Evolutionary conservation across 2,888 invertebrate genomes (phyloP).

Genomic region (Papilio demoleus): DNA sequence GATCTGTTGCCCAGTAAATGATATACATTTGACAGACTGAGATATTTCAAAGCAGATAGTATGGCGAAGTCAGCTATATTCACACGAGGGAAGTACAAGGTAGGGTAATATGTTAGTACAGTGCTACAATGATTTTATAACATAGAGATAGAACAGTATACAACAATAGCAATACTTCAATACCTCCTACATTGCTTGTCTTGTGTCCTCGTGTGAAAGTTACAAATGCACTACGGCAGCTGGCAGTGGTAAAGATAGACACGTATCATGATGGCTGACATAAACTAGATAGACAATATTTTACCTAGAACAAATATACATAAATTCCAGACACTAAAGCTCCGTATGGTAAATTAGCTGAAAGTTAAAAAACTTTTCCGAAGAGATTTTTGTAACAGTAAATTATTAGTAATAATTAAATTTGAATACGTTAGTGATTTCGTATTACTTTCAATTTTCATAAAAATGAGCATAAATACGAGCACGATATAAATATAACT

Average conservation of each 20-base stretch:
- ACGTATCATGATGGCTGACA: background rate
- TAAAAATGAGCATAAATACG: background rate
- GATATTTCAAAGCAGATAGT: slow-evolving; percentile 63
- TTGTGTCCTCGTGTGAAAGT: background rate
- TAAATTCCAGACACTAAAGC: background rate
- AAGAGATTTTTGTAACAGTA: no score
- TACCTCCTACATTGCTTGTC: background rate
- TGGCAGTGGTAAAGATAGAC: background rate
- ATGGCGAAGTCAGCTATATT: slow-evolving; percentile 55
- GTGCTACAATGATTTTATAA: background rate
- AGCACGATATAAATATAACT: background rate
- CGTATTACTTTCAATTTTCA: background rate
- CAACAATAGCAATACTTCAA: background rate
- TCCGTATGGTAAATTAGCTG: no score
- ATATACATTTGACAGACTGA: slow-evolving; percentile 72
- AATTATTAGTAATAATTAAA: no score
- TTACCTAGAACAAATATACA: background rate
- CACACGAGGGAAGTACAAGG: background rate
- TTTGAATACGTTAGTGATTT: no score
- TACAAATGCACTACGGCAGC: background rate
- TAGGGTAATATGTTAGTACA: slow-evolving; percentile 42
- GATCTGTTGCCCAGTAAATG: slow-evolving; percentile 58
- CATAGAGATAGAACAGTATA: background rate
- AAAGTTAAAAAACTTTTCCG: background rate
- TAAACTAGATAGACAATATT: background rate